Percentiles rank a stretch among this genome's conserved stretches.
Evolutionary conservation across 2,113 vertebrate genomes (phyloP).

Genomic region (Perognathus longimembris): DNA sequence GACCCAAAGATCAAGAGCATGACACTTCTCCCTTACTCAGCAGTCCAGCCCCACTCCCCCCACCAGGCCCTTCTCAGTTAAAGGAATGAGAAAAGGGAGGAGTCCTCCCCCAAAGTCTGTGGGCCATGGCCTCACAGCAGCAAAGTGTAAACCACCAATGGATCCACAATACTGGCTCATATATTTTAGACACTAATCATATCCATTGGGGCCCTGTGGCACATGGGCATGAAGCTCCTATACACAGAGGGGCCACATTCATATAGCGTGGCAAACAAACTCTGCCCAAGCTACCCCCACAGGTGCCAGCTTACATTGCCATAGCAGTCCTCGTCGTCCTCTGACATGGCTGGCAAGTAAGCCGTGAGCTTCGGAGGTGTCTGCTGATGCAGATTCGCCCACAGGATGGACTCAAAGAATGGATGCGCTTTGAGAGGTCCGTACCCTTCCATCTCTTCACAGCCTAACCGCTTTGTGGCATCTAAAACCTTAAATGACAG

Average conservation of each 20-base stretch:
- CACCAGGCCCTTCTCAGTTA: background rate
- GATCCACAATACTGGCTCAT: background rate
- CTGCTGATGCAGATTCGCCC: conserved; percentile 95
- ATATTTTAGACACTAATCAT: background rate
- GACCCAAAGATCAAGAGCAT: background rate
- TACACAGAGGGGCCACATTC: background rate
- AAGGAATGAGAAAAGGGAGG: background rate
- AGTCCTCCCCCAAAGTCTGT: background rate
- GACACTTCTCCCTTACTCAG: background rate
- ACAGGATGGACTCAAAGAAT: conserved; percentile 95
- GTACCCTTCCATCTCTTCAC: conserved; percentile 97
- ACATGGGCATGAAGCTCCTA: background rate
- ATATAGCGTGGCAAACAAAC: background rate
- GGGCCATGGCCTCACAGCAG: background rate
- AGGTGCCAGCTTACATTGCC: conserved; percentile 91
- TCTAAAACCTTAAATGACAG: conserved; percentile 91
- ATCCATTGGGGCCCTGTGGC: background rate
- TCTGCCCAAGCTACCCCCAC: background rate
- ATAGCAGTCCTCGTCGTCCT: conserved; percentile 99
- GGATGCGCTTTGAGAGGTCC: conserved; percentile 94
- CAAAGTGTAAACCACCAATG: background rate
- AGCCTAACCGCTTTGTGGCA: conserved; percentile 95
- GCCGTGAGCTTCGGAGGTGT: conserved; percentile 98
- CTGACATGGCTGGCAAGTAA: conserved; percentile 98
- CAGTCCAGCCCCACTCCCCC: background rate